Conservation (phyloP, 2,797 vertebrate species). For the Acrossocheilus wenchowensis region DNA sequence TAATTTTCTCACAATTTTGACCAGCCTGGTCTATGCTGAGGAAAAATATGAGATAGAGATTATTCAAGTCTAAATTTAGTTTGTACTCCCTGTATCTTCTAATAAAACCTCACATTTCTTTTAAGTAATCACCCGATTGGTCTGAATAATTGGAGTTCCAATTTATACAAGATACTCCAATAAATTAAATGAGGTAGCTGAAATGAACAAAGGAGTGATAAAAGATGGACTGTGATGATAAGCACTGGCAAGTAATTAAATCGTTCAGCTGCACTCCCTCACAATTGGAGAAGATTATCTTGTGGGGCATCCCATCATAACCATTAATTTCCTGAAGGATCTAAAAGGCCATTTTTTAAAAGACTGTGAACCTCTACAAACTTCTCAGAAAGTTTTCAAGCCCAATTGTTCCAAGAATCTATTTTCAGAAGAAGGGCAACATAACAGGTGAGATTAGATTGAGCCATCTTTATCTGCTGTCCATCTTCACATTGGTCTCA, state of each 20-base stretch:
- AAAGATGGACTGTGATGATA: slow-evolving; percentile 36
- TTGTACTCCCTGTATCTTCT: neutral
- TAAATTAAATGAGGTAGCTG: slow-evolving; percentile 22
- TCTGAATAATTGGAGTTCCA: slow-evolving; percentile 32
- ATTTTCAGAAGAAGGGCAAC: slow-evolving; percentile 17
- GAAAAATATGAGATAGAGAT: neutral
- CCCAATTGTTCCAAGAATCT: neutral
- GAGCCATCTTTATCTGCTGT: slow-evolving; percentile 25
- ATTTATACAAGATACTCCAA: slow-evolving; percentile 44
- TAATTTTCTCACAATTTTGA: neutral
- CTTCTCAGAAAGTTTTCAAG: slow-evolving; percentile 17
- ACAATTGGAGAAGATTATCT: slow-evolving; percentile 16
- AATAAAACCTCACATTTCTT: slow-evolving; percentile 19
- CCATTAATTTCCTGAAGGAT: slow-evolving; percentile 37
- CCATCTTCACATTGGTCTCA: slow-evolving; percentile 11
- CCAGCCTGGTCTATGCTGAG: neutral
- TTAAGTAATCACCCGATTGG: slow-evolving; percentile 21
- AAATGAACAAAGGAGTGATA: slow-evolving; percentile 31
- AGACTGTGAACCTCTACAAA: slow-evolving; percentile 14
- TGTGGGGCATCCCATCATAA: slow-evolving; percentile 21
- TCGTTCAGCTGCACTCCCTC: slow-evolving; percentile 20
- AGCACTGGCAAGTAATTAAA: slow-evolving; percentile 44
- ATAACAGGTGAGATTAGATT: slow-evolving; percentile 12
- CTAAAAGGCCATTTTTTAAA: slow-evolving; percentile 30
- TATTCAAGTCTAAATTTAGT: neutral